These are phyloP conservation scores for Conus betulinus DNA, from an alignment of 1,140 invertebrate species.

Conservation along the genomic window DNA sequence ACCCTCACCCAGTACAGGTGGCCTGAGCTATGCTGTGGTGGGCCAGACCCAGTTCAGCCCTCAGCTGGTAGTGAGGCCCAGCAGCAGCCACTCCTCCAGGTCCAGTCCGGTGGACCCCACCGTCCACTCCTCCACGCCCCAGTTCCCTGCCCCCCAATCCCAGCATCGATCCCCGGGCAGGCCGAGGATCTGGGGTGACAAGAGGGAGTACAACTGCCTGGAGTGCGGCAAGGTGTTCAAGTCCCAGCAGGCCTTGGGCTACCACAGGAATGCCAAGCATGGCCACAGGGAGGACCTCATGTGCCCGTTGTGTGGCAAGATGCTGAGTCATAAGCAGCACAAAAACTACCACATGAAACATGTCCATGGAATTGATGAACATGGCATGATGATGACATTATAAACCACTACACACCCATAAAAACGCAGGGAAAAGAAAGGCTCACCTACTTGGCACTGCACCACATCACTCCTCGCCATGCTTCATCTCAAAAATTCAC, in stretches of 20 bases:
- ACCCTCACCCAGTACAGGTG: not conserved
- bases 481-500: too few relatives aligned
- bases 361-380: not conserved
- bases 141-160: not conserved
- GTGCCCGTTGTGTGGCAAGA: conserved; percentile 21
- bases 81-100: not conserved
- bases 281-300: not conserved
- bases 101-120: not conserved
- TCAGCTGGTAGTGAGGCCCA: not conserved
- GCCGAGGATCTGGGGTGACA: not conserved
- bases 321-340: conserved; percentile 17
- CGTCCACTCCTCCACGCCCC: conserved; percentile 5
- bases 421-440: too few relatives aligned
- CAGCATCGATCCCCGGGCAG: not conserved
- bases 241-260: conserved; percentile 16
- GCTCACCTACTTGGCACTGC: too few relatives aligned
- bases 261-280: conserved; percentile 19
- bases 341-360: conserved; percentile 21
- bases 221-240: conserved; percentile 23
- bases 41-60: not conserved
- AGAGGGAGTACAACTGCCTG: not conserved
- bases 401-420: not conserved
- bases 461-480: too few relatives aligned
- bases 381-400: not conserved
- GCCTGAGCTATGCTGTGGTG: not conserved